Evolutionary conservation across 2,797 vertebrate species (phyloP).

Genomic region (Pseudomugil gertrudae): DNA sequence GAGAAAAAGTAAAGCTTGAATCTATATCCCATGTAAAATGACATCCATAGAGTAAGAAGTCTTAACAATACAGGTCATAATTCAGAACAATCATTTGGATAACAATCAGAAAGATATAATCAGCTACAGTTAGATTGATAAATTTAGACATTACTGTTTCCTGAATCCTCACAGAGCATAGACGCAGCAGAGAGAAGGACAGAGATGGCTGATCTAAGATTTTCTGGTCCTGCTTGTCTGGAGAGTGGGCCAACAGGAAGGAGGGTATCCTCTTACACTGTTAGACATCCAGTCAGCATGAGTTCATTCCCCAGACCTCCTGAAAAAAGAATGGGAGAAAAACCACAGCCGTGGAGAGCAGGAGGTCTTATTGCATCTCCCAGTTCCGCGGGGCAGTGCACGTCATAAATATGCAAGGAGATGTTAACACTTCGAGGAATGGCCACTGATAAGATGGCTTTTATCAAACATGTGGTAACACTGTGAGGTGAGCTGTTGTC

Average conservation of each 20-base stretch:
- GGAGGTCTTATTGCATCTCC: conserved; percentile 43
- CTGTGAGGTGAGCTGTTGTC: conserved; percentile 17
- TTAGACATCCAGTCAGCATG: conserved; percentile 83
- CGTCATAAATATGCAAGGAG: conserved; percentile 39
- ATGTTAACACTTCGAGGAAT: conserved; percentile 54
- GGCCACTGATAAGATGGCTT: conserved; percentile 35
- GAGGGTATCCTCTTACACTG: conserved; percentile 83
- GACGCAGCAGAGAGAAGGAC: conserved; percentile 29
- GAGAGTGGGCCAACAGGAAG: conserved; percentile 78
- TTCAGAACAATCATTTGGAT: conserved; percentile 3
- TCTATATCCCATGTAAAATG: not conserved
- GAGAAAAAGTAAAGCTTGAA: not conserved
- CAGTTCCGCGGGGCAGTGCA: conserved; percentile 29
- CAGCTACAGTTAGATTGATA: conserved; percentile 11
- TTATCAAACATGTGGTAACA: conserved; percentile 27
- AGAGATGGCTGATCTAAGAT: conserved; percentile 61
- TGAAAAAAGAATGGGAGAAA: conserved; percentile 26
- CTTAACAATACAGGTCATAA: not conserved
- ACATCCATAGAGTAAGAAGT: not conserved
- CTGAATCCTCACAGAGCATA: conserved; percentile 35
- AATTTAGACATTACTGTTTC: conserved; percentile 36
- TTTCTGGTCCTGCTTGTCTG: conserved; percentile 73
- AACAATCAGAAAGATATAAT: conserved; percentile 8
- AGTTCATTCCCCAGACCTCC: conserved; percentile 78
- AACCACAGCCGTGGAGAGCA: conserved; percentile 41